phyloP scores from a whole-genome alignment of 2,113 vertebrate genomes.

The Pycnonotus jocosus region DNA sequence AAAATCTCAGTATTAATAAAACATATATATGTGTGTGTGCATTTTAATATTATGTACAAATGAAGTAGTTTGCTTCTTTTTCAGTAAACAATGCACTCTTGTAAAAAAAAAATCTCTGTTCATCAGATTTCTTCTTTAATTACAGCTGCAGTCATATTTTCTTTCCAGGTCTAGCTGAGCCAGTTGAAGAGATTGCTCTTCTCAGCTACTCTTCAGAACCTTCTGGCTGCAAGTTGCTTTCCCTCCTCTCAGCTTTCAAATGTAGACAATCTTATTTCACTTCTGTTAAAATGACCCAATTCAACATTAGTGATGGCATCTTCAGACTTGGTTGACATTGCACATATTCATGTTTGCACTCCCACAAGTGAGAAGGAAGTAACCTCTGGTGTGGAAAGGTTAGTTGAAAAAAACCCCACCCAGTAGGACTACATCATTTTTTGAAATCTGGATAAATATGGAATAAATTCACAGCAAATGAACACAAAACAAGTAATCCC shows the following conservation, averaged over 20 bases:
- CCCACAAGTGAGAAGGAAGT: background rate
- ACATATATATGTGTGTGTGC: background rate
- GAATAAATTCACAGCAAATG: background rate
- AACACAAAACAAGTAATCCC: background rate
- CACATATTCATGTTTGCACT: background rate
- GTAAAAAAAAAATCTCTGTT: background rate
- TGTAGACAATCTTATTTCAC: background rate
- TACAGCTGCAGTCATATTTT: background rate
- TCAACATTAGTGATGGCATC: background rate
- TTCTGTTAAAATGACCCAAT: background rate
- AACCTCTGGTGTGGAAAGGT: background rate
- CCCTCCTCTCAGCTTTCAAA: background rate
- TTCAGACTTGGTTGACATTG: background rate
- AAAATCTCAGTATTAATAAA: background rate
- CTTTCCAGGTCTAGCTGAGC: background rate
- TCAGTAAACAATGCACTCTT: background rate
- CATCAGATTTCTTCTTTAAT: background rate
- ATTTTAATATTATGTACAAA: background rate
- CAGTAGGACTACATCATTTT: background rate
- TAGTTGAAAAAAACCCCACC: background rate
- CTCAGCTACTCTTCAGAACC: background rate
- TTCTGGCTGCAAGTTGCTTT: background rate
- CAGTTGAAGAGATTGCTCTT: background rate
- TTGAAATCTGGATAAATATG: background rate
- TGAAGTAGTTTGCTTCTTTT: background rate